A percentile compares a stretch with the other conserved stretches of the same genome.
These are phyloP conservation scores for Drosophila multiciliata DNA, from an alignment of 2,888 invertebrate genomes.

Conservation along the genomic window DNA sequence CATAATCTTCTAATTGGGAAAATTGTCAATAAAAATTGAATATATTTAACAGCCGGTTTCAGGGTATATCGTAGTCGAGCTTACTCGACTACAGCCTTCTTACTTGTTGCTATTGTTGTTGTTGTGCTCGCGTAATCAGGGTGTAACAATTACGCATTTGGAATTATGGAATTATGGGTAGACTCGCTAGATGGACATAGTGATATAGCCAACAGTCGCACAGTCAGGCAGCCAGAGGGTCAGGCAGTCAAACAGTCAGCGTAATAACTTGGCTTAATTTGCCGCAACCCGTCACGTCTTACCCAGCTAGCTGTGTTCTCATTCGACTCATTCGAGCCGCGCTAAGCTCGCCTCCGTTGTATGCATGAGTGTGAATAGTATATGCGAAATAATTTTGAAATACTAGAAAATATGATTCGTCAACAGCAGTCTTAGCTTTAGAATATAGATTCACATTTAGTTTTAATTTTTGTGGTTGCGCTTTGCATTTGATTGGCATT, in stretches of 20 bases:
- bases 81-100: no score
- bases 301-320: slow-evolving; percentile 56
- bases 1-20: no score
- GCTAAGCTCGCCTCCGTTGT: background rate
- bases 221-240: slow-evolving; percentile 4
- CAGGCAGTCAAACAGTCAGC: slow-evolving; percentile 1
- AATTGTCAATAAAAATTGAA: no score
- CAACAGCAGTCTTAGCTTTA: slow-evolving; percentile 35
- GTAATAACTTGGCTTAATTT: slow-evolving; percentile 30
- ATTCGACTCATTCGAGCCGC: slow-evolving; percentile 29
- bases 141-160: slow-evolving; percentile 83
- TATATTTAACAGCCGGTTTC: no score
- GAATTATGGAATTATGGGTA: slow-evolving; percentile 71
- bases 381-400: slow-evolving; percentile 62
- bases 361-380: slow-evolving; percentile 19
- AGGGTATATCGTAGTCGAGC: no score
- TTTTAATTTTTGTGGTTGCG: slow-evolving; percentile 61
- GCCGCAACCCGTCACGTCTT: slow-evolving; percentile 71
- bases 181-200: slow-evolving; percentile 30
- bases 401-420: slow-evolving; percentile 41
- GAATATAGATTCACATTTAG: slow-evolving; percentile 53
- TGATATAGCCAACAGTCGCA: slow-evolving; percentile 25
- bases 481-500: slow-evolving; percentile 51
- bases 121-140: slow-evolving; percentile 81
- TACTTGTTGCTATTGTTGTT: slow-evolving; percentile 19